Base-by-base conservation (phyloP, 2,888 invertebrate species). In the Drosophila dives region DNA sequence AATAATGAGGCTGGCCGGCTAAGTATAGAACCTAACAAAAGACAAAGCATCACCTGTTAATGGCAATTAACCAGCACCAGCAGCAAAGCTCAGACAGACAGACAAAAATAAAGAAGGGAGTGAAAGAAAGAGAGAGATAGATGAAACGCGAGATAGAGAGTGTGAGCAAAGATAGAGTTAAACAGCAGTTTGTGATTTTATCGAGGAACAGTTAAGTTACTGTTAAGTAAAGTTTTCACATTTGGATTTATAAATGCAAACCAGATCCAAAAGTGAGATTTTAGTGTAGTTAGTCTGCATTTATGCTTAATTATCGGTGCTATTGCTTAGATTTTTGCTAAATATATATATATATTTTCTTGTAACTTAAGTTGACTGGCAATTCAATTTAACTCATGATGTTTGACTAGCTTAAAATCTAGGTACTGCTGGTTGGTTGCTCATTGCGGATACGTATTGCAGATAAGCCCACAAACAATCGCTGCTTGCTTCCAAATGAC, bases 21-120 rank as follows among this genome's bases (percentile, higher is more conserved):
- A 77, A 74, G 75, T 74, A 56, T 74, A 77, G 79, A 78, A 74
- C 48, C 48, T 49, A 66, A 12, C 50, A 42, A 49, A 40, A 54
- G 34, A 8, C 33, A 23, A 54, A 62, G 42, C 54, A 38, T 48
- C 53, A 62, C 26, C 49, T 42, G 8, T 38, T 6, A 29, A 5
- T 29, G 58, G 45, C 32, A 61, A 73, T 69, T 34, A 76, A 59
- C 62, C 48, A 70, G 48, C 54, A 65, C n/a, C 29, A n/a, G 15
- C 33, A 38, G 55, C 49, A 3, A 36, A 59, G 59, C 40, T 50
- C 34, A 11, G 42, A 20, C 8, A 33, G 23, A 36, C 15, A 26
- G 20, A 32, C 11, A 32, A 34, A 15, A 32, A 12, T 11, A 12
- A 11, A 23, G n/a, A 12, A 38, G 23, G 17, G 11, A 54, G 10